These are phyloP conservation scores for Girardinus metallicus DNA, from an alignment of 2,797 vertebrate genomes.

Conservation along the genomic window DNA sequence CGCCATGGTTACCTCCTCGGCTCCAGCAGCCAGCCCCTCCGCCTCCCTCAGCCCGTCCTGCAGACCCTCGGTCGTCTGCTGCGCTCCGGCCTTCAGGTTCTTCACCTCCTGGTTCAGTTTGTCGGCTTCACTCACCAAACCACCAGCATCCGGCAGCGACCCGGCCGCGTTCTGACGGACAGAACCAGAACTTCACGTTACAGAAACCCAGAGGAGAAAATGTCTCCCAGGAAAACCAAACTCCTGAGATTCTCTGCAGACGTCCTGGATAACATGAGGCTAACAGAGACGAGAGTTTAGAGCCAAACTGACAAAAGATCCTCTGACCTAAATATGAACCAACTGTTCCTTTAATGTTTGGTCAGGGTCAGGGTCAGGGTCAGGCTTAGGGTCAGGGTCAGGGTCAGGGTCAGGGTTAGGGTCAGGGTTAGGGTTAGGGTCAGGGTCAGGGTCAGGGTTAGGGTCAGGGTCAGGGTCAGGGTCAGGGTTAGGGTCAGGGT, in stretches of 20 bases:
- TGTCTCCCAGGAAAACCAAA: background rate
- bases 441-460: too few relatives aligned
- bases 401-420: too few relatives aligned
- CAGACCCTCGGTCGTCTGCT: background rate
- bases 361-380: too few relatives aligned
- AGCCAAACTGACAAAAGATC: background rate
- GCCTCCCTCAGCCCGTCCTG: constrained; percentile 1
- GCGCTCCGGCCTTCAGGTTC: constrained; percentile 27
- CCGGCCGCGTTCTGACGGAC: constrained; percentile 44
- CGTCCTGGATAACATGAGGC: background rate
- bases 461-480: too few relatives aligned
- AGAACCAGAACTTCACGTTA: background rate
- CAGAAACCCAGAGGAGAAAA: background rate
- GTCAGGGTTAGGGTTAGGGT: too few relatives aligned
- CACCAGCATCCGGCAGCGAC: constrained; percentile 18
- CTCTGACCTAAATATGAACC: background rate
- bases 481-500: too few relatives aligned
- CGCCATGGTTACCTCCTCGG: constrained; percentile 60
- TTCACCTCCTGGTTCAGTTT: constrained; percentile 41
- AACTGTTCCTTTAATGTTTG: background rate
- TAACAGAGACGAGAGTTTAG: background rate
- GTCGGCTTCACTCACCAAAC: constrained; percentile 47
- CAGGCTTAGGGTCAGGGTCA: too few relatives aligned
- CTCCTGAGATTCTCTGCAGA: background rate
- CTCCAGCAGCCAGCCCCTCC: constrained; percentile 13